phyloP scores from a whole-genome alignment of 2,888 invertebrate genomes.

The Silvanus unidentatus region DNA sequence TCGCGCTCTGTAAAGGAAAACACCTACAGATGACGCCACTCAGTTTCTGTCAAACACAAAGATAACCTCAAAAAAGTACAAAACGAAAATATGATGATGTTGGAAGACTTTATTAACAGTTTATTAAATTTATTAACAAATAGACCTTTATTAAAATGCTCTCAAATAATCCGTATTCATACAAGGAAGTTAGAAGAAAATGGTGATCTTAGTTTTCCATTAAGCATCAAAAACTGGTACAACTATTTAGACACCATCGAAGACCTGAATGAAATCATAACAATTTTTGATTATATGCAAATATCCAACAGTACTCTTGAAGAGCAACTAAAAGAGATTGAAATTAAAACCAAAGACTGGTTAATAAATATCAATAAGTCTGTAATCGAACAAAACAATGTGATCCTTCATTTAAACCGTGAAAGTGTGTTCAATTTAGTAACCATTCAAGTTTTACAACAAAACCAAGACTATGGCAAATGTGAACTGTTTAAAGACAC shows the following conservation, averaged over 20 bases:
- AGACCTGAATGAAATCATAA: conserved; percentile 6
- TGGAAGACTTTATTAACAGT: neutral
- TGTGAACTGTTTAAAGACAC: conserved; percentile 7
- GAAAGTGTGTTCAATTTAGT: conserved; percentile 29
- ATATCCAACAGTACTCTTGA: conserved; percentile 10
- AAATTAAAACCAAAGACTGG: conserved; percentile 49
- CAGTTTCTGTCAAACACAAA: too few species aligned
- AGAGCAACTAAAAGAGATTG: conserved; percentile 38
- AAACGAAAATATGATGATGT: neutral
- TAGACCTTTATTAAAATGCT: conserved; percentile 4
- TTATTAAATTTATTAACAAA: neutral
- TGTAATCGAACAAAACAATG: conserved; percentile 44
- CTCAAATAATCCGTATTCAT: conserved; percentile 53
- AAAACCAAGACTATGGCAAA: conserved; percentile 34
- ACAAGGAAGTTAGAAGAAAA: conserved; percentile 50
- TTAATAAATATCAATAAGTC: conserved; percentile 45
- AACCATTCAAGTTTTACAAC: conserved; percentile 33
- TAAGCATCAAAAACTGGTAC: conserved; percentile 54
- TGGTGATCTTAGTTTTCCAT: conserved; percentile 64
- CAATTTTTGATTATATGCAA: conserved; percentile 27
- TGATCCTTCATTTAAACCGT: conserved; percentile 53
- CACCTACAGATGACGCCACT: too few species aligned
- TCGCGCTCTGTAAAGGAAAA: too few species aligned
- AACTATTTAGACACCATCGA: conserved; percentile 34
- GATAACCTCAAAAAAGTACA: too few species aligned